A percentile compares a stretch with the other conserved stretches of the same genome.
These are phyloP conservation scores for Cryptocheilus praepositus DNA, from an alignment of 2,888 invertebrate genomes.

Conservation along the genomic window DNA sequence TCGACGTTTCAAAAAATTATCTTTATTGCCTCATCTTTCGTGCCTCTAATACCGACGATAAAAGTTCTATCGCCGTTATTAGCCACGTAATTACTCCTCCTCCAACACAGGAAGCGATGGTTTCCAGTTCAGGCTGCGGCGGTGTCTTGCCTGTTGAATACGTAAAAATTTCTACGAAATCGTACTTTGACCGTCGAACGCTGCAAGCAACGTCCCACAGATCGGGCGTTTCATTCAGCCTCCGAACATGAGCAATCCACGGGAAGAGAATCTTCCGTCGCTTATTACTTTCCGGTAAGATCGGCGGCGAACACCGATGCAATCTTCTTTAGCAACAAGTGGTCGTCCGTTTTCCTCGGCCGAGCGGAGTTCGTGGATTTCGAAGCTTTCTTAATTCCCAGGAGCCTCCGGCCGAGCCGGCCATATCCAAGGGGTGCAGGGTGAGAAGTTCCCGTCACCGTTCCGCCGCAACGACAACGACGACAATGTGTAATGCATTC, in stretches of 20 bases:
- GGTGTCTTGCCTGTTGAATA: no score
- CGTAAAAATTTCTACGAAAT: neutral
- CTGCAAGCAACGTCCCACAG: neutral
- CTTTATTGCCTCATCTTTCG: conserved; percentile 24
- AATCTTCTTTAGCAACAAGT: conserved; percentile 56
- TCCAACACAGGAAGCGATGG: conserved; percentile 26
- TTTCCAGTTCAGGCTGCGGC: conserved; percentile 8
- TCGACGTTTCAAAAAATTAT: conserved; percentile 25
- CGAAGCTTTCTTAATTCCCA: conserved; percentile 3
- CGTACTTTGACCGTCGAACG: neutral
- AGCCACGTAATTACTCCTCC: conserved; percentile 29
- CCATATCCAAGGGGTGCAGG: neutral
- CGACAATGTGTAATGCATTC: conserved; percentile 2
- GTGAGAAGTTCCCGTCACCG: neutral
- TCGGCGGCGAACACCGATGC: no score
- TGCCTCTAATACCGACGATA: conserved; percentile 20
- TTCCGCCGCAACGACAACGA: neutral
- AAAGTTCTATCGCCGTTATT: conserved; percentile 26
- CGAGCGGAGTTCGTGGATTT: conserved; percentile 3
- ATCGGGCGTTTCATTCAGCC: neutral
- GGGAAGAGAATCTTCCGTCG: no score
- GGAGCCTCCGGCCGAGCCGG: neutral
- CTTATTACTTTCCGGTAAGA: conserved; percentile 2
- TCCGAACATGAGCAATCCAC: neutral
- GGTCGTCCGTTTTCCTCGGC: conserved; percentile 42